These are phyloP conservation scores for Catharus bicknelli DNA, from an alignment of 2,113 vertebrate genomes.

Conservation along the genomic window DNA sequence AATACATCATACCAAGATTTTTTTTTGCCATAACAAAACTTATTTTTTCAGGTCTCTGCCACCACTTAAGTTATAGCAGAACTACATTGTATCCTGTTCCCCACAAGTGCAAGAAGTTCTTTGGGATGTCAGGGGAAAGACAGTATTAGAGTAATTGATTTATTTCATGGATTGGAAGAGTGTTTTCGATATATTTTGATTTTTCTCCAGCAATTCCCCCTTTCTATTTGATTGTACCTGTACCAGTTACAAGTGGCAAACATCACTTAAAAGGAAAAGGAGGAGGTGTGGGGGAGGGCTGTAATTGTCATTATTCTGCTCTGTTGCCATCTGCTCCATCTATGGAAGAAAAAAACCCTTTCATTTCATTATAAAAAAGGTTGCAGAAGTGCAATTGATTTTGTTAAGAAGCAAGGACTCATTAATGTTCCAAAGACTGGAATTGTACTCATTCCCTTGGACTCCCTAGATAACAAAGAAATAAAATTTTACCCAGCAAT, in stretches of 20 bases:
- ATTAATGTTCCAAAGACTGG: conserved; percentile 17
- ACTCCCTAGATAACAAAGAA: conserved; percentile 33
- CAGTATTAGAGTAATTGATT: conserved; percentile 12
- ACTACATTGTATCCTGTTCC: background rate
- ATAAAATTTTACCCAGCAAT: conserved; percentile 45
- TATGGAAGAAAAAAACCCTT: background rate
- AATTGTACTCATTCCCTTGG: conserved; percentile 14
- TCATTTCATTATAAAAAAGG: conserved; percentile 55
- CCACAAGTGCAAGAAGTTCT: background rate
- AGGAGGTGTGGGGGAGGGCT: background rate
- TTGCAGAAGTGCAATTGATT: conserved; percentile 48
- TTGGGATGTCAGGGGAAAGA: background rate
- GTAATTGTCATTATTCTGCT: conserved; percentile 35
- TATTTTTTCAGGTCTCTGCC: background rate
- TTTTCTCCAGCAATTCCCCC: background rate
- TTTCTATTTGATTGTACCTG: conserved; percentile 40
- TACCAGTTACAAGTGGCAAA: background rate
- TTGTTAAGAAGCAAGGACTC: conserved; percentile 44
- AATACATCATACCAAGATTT: background rate
- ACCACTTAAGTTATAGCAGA: background rate
- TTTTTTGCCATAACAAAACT: background rate
- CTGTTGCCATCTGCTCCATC: conserved; percentile 12
- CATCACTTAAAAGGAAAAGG: conserved; percentile 2
- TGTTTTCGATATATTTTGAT: conserved; percentile 37
- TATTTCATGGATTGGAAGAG: conserved; percentile 6